Evolutionary conservation across 2,888 invertebrate species (phyloP).

Genomic region (Yponomeuta evonymella): DNA sequence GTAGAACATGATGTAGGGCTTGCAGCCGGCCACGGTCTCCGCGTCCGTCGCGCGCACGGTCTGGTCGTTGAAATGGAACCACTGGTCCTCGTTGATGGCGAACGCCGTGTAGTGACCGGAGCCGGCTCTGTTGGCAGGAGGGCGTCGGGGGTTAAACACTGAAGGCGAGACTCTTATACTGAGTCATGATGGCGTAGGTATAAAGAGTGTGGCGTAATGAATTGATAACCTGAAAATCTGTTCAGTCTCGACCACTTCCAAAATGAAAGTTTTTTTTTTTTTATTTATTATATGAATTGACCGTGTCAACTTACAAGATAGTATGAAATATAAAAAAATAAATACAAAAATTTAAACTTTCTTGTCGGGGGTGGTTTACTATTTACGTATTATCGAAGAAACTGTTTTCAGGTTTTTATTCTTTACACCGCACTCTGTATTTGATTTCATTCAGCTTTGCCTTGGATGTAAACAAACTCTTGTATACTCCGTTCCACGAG

Average conservation of each 20-base stretch:
- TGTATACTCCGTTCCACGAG: no score
- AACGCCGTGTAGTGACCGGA: conserved; percentile 92
- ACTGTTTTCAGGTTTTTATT: no score
- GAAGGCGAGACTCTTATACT: background rate
- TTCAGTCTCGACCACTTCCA: no score
- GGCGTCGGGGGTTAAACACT: background rate
- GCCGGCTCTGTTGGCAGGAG: conserved; percentile 76
- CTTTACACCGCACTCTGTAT: no score
- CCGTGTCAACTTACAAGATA: no score
- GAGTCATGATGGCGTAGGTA: background rate
- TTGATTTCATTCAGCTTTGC: no score
- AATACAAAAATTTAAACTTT: no score
- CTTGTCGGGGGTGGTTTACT: no score
- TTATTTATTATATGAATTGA: background rate
- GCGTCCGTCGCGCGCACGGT: conserved; percentile 83
- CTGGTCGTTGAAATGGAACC: conserved; percentile 93
- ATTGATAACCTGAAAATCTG: no score
- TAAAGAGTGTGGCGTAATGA: background rate
- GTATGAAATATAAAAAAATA: no score
- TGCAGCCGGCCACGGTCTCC: conserved; percentile 82
- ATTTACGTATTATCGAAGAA: no score
- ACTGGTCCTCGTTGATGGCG: conserved; percentile 85
- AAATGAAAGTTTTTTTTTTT: background rate
- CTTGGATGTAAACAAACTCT: no score
- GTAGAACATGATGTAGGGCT: conserved; percentile 91